phyloP scores from a whole-genome alignment of 2,888 invertebrate genomes.

The Lithophane leautieri region DNA sequence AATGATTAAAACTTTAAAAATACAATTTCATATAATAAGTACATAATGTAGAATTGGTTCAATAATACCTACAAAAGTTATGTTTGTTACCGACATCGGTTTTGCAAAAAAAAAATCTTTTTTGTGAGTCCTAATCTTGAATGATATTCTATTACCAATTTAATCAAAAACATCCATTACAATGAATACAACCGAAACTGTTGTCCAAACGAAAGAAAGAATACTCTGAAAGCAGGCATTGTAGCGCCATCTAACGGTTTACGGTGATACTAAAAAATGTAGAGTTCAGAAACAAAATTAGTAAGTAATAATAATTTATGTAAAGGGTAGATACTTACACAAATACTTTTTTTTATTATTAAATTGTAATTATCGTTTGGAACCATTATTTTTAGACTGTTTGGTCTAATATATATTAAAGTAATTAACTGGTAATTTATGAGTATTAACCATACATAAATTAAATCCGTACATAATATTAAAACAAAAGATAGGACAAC shows the following conservation, averaged over 20 bases:
- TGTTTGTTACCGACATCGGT: neutral
- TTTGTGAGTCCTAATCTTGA: too few species aligned
- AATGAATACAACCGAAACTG: neutral
- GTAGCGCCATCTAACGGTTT: constrained; percentile 54
- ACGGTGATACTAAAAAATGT: constrained; percentile 17
- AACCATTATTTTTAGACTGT: neutral
- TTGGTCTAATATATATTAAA: neutral
- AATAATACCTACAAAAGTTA: neutral
- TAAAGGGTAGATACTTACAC: accelerated
- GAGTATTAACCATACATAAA: neutral
- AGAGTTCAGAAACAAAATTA: neutral
- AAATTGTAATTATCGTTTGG: neutral
- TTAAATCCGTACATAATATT: neutral
- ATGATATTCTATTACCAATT: neutral
- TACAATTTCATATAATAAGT: neutral
- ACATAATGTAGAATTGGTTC: too few species aligned
- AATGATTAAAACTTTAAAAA: neutral
- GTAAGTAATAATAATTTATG: too few species aligned
- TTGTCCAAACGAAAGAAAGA: neutral
- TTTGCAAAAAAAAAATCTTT: neutral
- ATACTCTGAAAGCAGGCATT: neutral
- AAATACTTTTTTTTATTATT: neutral
- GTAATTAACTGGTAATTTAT: neutral
- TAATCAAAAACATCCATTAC: neutral
- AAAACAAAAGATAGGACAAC: constrained; percentile 14